Conservation (phyloP, 2,888 invertebrate genomes). For the Pammene fasciana region DNA sequence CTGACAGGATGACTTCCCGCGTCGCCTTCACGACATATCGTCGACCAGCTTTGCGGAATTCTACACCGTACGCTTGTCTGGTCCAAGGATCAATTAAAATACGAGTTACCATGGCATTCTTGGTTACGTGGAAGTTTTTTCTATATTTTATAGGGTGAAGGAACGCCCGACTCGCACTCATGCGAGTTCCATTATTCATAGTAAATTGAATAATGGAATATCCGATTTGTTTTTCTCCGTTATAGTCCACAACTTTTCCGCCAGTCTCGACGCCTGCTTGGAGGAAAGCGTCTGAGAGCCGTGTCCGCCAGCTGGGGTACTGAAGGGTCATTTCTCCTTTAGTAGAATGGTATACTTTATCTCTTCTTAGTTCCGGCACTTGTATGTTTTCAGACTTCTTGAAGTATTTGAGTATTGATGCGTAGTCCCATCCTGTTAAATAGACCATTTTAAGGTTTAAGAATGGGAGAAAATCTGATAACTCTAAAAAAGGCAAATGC, state of each 20-base stretch:
- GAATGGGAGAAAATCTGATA: neutral
- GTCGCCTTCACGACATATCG: conserved; percentile 74
- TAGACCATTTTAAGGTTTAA: neutral
- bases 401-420: conserved; percentile 86
- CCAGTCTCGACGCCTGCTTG: conserved; percentile 85
- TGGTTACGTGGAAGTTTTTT: conserved; percentile 85
- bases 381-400: conserved; percentile 87
- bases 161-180: conserved; percentile 89
- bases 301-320: conserved; percentile 82
- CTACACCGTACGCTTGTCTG: conserved; percentile 83
- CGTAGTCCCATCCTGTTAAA: conserved; percentile 86
- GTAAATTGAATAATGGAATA: conserved; percentile 87
- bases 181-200: conserved; percentile 86
- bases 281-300: conserved; percentile 84
- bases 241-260: conserved; percentile 85
- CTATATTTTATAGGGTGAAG: conserved; percentile 84
- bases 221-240: conserved; percentile 86
- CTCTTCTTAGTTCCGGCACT: conserved; percentile 70
- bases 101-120: conserved; percentile 83
- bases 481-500: too few relatives aligned
- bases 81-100: conserved; percentile 80
- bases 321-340: conserved; percentile 86
- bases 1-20: conserved; percentile 89
- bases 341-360: conserved; percentile 82
- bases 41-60: conserved; percentile 80